Percentiles rank a stretch among this genome's conserved stretches.
These are phyloP conservation scores for Charadrius vociferus DNA, from an alignment of 2,113 vertebrate species.

Conservation along the genomic window DNA sequence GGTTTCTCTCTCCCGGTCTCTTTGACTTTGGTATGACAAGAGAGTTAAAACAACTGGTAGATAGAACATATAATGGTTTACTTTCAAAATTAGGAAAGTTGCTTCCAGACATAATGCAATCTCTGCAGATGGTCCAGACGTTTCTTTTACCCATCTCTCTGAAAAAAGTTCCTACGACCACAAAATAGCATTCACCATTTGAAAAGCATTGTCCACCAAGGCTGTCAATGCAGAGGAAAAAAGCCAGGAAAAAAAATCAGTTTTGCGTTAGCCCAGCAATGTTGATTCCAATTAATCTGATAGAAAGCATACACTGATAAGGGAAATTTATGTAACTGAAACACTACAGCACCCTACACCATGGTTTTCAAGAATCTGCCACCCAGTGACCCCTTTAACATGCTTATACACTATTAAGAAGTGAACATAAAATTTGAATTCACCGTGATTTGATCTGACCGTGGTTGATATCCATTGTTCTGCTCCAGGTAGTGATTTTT, in stretches of 20 bases:
- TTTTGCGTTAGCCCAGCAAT: not conserved
- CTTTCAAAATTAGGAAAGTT: not conserved
- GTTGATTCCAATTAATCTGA: not conserved
- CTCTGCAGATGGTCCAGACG: not conserved
- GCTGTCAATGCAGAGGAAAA: not conserved
- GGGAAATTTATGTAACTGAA: not conserved
- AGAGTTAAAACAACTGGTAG: constrained; percentile 36
- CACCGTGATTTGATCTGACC: not conserved
- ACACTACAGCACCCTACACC: not conserved
- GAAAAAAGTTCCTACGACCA: not conserved
- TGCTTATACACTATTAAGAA: not conserved
- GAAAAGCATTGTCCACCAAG: not conserved
- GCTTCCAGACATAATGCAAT: not conserved
- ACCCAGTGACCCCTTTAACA: not conserved
- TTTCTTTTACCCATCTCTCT: not conserved
- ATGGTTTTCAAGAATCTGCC: not conserved
- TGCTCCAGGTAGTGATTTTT: constrained; percentile 1
- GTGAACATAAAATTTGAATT: not conserved
- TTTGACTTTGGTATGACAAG: not conserved
- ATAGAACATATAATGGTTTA: not conserved
- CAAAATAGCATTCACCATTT: not conserved
- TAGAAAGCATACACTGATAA: not conserved
- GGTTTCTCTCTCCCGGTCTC: constrained; percentile 2
- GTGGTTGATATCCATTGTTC: accelerated
- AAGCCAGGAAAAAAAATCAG: not conserved